A percentile compares a stretch with the other conserved stretches of the same genome.
Conservation (phyloP, 2,113 vertebrate genomes). For the Neolamprologus brichardi region DNA sequence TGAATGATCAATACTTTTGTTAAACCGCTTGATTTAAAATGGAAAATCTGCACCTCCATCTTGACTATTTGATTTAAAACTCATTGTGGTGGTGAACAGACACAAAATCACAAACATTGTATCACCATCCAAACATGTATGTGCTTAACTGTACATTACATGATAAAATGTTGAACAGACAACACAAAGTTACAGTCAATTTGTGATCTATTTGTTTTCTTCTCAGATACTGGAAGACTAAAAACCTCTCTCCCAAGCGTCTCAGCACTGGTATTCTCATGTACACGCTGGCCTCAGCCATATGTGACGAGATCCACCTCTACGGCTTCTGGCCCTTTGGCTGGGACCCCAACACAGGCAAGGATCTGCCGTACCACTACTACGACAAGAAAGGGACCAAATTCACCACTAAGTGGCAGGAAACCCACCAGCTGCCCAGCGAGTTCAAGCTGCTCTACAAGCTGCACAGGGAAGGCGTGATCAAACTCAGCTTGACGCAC, state of each 20-base stretch:
- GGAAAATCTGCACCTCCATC: neutral
- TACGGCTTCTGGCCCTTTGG: conserved; percentile 98
- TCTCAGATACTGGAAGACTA: conserved; percentile 94
- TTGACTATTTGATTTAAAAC: neutral
- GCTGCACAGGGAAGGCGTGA: conserved; percentile 91
- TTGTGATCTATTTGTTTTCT: neutral
- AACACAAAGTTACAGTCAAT: neutral
- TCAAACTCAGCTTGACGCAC: conserved; percentile 88
- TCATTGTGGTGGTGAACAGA: neutral
- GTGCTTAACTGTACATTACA: neutral
- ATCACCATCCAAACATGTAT: neutral
- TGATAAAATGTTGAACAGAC: neutral
- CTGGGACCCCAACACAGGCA: conserved; percentile 92
- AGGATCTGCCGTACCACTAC: conserved; percentile 97
- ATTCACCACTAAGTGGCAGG: conserved; percentile 99
- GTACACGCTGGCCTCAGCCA: conserved; percentile 90
- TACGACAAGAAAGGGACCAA: conserved; percentile 99
- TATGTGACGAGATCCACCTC: conserved; percentile 94
- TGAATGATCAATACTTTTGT: neutral
- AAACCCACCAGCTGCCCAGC: conserved; percentile 95
- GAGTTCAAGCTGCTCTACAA: conserved; percentile 97
- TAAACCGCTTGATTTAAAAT: neutral
- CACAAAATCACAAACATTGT: neutral
- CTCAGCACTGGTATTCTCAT: conserved; percentile 98
- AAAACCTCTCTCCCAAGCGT: conserved; percentile 90